These are phyloP conservation scores for Drosophila sturtevanti DNA, from an alignment of 1,140 invertebrate species.

Conservation along the genomic window DNA sequence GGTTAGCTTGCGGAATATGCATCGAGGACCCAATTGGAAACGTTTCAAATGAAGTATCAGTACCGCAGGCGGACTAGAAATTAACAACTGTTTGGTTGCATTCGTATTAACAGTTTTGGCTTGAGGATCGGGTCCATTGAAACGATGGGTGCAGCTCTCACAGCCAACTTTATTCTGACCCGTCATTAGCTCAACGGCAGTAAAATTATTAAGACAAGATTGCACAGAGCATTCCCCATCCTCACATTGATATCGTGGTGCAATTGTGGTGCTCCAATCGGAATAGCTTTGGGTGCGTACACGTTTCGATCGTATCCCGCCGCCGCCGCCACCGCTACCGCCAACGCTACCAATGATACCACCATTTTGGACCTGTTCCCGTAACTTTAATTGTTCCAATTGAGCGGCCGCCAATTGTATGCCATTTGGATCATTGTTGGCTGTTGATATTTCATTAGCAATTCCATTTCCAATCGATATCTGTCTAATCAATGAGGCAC, in stretches of 20 bases:
- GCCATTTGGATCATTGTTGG: neutral
- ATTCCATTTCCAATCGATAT: conserved; percentile 38
- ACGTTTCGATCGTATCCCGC: conserved; percentile 51
- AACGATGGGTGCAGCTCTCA: conserved; percentile 92
- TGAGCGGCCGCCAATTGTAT: conserved; percentile 1
- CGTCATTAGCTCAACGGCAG: conserved; percentile 92
- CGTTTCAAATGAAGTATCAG: conserved; percentile 97
- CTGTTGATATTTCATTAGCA: neutral
- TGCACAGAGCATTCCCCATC: conserved; percentile 92
- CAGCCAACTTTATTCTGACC: conserved; percentile 97
- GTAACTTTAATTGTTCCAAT: conserved; percentile 32
- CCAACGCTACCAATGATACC: neutral
- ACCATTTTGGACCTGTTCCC: conserved; percentile 13
- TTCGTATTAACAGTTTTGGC: conserved; percentile 93
- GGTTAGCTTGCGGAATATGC: conserved; percentile 89
- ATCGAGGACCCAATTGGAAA: conserved; percentile 88
- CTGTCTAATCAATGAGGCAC: conserved; percentile 67
- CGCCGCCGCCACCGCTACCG: neutral
- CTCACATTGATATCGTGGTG: conserved; percentile 87
- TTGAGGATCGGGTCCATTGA: conserved; percentile 85
- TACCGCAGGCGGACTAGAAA: conserved; percentile 94
- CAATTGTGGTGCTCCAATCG: conserved; percentile 84
- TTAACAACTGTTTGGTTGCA: conserved; percentile 95
- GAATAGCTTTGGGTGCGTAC: conserved; percentile 78
- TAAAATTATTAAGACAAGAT: conserved; percentile 96